Evolutionary conservation across 1,140 invertebrate species (phyloP).

Genomic region (Campoletis sonorensis): DNA sequence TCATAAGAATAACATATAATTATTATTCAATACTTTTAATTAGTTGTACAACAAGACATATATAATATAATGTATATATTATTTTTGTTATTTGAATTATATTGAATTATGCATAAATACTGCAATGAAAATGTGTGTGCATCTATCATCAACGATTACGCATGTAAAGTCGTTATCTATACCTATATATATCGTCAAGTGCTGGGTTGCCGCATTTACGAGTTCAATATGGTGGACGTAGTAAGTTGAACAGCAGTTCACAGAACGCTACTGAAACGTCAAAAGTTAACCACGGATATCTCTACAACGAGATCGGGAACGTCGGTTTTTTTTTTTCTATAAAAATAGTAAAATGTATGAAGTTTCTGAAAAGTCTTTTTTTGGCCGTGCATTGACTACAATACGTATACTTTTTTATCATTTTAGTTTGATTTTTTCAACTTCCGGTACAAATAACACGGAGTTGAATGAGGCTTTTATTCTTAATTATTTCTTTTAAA

Average conservation of each 20-base stretch:
- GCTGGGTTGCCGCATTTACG: not conserved
- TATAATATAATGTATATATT: too few species aligned
- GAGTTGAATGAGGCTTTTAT: too few species aligned
- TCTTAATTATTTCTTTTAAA: too few species aligned
- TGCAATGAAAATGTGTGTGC: not conserved
- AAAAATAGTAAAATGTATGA: not conserved
- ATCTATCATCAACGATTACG: not conserved
- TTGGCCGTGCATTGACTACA: not conserved
- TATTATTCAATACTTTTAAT: too few species aligned
- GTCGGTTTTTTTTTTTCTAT: not conserved
- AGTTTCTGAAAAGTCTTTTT: not conserved
- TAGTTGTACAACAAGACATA: too few species aligned
- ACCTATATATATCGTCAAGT: not conserved
- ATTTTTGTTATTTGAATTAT: too few species aligned
- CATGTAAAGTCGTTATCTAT: not conserved
- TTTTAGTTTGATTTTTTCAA: not conserved
- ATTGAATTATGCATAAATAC: too few species aligned
- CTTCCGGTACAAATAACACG: too few species aligned
- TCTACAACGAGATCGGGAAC: not conserved
- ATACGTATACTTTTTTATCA: not conserved
- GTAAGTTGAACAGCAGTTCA: not conserved
- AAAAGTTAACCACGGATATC: slow-evolving; percentile 1
- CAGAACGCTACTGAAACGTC: not conserved
- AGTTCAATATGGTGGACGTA: not conserved
- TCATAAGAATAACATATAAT: too few species aligned